phyloP scores from a whole-genome alignment of 2,797 vertebrate species.

The Pyrocephalus nanus region DNA sequence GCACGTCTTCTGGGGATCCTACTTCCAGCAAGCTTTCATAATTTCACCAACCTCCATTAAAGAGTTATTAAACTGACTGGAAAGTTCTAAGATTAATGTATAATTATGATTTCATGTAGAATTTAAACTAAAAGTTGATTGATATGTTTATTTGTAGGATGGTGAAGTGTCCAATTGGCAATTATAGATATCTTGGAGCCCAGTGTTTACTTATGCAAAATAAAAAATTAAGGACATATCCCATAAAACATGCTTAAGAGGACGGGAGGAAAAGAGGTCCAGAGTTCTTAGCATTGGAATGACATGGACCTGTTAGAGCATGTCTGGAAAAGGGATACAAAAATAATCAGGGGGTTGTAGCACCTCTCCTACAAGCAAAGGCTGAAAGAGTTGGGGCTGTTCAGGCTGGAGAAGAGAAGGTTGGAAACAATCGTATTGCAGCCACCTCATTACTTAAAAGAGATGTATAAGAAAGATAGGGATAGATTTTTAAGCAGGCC shows the following conservation, averaged over 20 bases:
- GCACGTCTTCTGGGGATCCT: background rate
- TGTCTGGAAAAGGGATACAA: background rate
- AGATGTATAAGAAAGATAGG: background rate
- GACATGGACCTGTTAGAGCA: fast-evolving
- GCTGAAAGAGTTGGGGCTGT: background rate
- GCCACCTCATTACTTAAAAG: background rate
- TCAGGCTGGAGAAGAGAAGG: background rate
- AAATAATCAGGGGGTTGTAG: too few relatives aligned
- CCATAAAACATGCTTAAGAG: background rate
- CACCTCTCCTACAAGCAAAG: background rate
- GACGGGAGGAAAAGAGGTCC: background rate
- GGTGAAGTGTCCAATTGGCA: background rate
- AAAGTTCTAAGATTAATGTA: background rate
- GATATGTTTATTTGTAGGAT: background rate
- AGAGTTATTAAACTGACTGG: background rate
- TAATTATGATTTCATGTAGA: background rate
- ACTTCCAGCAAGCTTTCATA: background rate
- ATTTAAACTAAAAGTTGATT: background rate
- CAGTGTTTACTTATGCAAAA: background rate
- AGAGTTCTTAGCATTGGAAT: background rate
- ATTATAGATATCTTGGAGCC: background rate
- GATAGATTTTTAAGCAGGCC: background rate
- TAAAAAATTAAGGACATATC: background rate
- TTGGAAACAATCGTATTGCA: fast-evolving
- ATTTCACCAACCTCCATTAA: background rate